Evolutionary conservation across 2,797 vertebrate genomes (phyloP), one percentile per base, ranked within the genome.

Genomic region (Gymnocypris eckloni): DNA sequence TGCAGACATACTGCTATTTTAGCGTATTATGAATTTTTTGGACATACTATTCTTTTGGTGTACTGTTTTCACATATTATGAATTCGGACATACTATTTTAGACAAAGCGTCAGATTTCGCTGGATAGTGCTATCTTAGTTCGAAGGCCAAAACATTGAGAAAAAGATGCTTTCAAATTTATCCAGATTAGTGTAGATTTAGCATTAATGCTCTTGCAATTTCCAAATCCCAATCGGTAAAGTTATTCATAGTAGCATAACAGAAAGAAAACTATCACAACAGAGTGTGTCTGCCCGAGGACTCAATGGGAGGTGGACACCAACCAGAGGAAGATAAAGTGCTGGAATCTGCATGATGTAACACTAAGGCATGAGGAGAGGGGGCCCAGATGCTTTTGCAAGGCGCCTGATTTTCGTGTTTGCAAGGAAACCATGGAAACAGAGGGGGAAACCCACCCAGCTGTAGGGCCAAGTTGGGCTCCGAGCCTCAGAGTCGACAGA

Each of bases 361-460:
- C 88, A 86, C n/a, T 22, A 73, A 83, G 83, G 78, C 54, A 83
- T 77, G 77, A 86, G 72, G 86, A 86, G 80, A 82, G 85, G 73
- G 50, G 67, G 81, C 72, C 87, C 83, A 88, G 83, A 87, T 88
- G 86, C 87, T 90, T 90, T 89, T 67, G 82, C 77, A 84, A 90
- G 91, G 84, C 54, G 86, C 87, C 85, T 86, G 86, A 86, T 85
- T 93, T 92, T 94, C 91, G 92, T 95, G 90, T 95, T 93, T 92
- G 91, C 89, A 91, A 89, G 88, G 72, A 91, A 91, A 92, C 90
- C 92, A 92, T 81, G 92, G 92, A 89, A 91, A 94, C 87, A 85
- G 76, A 93, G 91, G 95, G 94, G 94, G 94, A 94, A 95, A 93
- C 94, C 95, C 94, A 93, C 93, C 92, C 94, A 95, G 94, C 94